Conservation (phyloP, 2,888 invertebrate species). For the Alloplasta piceator region DNA sequence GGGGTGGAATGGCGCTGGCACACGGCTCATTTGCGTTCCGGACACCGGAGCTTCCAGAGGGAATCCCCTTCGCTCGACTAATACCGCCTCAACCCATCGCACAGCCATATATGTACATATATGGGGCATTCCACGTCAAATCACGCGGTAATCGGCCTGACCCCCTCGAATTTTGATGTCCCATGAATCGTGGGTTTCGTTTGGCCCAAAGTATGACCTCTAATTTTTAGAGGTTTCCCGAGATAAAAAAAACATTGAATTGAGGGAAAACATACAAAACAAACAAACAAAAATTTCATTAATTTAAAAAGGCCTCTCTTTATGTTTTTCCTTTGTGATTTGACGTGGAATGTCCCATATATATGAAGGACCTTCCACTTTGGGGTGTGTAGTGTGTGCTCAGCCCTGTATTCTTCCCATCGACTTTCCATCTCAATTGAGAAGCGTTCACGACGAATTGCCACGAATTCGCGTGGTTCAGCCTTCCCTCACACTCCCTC, state of each 20-base stretch:
- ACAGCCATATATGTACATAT: not conserved
- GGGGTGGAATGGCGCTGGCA: constrained; percentile 7
- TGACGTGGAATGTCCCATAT: no score
- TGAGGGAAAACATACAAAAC: no score
- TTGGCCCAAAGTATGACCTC: no score
- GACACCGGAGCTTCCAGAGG: constrained; percentile 25
- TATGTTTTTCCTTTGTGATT: no score
- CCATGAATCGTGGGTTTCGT: no score
- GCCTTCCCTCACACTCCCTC: constrained; percentile 25
- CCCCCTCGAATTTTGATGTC: no score
- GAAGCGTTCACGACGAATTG: constrained; percentile 60
- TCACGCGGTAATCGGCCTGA: no score
- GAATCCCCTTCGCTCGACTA: constrained; percentile 18
- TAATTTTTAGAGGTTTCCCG: no score
- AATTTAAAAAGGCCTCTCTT: no score
- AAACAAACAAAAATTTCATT: no score
- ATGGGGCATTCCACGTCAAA: not conserved
- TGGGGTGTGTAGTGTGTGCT: constrained; percentile 31
- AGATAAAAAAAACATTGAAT: no score
- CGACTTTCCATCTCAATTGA: constrained; percentile 60
- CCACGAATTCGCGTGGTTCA: constrained; percentile 41
- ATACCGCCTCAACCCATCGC: not conserved
- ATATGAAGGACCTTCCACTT: not conserved
- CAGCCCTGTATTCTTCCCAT: constrained; percentile 58
- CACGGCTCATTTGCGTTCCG: constrained; percentile 54